Percentiles rank a stretch among this genome's conserved stretches.
phyloP scores from a whole-genome alignment of 2,797 vertebrate genomes.

The Phylloscopus collybita region DNA sequence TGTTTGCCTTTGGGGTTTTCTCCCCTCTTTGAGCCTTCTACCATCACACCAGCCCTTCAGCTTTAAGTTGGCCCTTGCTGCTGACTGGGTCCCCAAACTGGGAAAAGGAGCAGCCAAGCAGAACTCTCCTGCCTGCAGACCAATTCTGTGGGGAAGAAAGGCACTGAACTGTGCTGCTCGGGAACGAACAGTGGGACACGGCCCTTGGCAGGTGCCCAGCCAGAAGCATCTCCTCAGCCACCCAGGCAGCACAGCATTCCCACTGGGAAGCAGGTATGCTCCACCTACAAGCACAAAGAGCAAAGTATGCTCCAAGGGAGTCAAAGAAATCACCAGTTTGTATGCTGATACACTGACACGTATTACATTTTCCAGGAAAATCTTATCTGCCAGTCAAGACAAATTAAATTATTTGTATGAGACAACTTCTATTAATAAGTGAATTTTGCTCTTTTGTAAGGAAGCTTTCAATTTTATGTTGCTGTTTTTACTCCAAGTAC shows the following conservation, averaged over 20 bases:
- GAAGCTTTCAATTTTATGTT: background rate
- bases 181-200: accelerated
- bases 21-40: background rate
- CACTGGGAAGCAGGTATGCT: background rate
- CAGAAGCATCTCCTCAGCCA: background rate
- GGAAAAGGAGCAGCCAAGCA: background rate
- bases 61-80: background rate
- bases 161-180: background rate
- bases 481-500: background rate
- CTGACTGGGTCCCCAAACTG: background rate
- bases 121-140: background rate
- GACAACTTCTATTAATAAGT: background rate
- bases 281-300: background rate
- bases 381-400: background rate
- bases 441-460: background rate
- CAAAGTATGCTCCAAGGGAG: accelerated
- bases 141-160: background rate
- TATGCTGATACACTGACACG: accelerated
- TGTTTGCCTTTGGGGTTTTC: background rate
- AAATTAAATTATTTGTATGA: background rate
- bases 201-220: accelerated
- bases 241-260: background rate
- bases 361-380: background rate
- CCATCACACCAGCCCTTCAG: background rate
- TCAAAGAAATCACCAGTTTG: background rate